Percentiles rank a stretch among this genome's conserved stretches.
Evolutionary conservation across 92 coral and sea anemone genomes (phyloP).

Genomic region (Plumapathes pennacea): DNA sequence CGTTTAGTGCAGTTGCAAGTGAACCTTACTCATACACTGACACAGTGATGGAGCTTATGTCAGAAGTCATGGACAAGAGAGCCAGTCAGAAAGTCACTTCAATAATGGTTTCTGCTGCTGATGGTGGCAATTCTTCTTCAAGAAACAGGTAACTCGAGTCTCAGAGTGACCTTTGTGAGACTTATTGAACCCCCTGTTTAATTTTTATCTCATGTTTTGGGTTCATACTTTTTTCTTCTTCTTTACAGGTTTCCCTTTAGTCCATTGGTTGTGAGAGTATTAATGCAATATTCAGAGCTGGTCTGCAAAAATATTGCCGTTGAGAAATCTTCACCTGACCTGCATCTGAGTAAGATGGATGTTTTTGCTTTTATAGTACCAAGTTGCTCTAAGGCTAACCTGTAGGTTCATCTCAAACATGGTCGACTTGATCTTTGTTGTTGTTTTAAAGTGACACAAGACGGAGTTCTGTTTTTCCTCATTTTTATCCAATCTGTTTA

Average conservation of each 20-base stretch:
- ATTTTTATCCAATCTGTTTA: too few species aligned
- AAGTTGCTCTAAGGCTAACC: too few species aligned
- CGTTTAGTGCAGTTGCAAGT: conserved; percentile 54
- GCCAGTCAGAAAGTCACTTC: conserved; percentile 18
- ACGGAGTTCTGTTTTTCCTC: too few species aligned
- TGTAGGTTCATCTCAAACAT: too few species aligned
- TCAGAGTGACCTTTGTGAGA: not conserved
- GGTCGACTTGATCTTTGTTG: too few species aligned
- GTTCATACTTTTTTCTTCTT: too few species aligned
- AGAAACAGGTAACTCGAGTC: not conserved
- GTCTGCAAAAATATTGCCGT: not conserved
- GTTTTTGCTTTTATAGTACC: too few species aligned
- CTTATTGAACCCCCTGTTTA: too few species aligned
- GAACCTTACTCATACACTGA: conserved; percentile 78
- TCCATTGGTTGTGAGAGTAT: conserved; percentile 75
- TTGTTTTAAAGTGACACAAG: too few species aligned
- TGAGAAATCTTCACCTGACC: not conserved
- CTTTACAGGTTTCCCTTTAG: conserved; percentile 65
- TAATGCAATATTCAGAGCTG: conserved; percentile 51
- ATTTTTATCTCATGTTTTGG: too few species aligned
- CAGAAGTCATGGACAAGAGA: conserved; percentile 44
- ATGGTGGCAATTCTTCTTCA: not conserved
- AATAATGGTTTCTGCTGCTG: not conserved
- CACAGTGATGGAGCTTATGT: conserved; percentile 45
- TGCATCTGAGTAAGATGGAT: too few species aligned